Conservation (phyloP, 1,140 invertebrate genomes). For the Euglossa dilemma region DNA sequence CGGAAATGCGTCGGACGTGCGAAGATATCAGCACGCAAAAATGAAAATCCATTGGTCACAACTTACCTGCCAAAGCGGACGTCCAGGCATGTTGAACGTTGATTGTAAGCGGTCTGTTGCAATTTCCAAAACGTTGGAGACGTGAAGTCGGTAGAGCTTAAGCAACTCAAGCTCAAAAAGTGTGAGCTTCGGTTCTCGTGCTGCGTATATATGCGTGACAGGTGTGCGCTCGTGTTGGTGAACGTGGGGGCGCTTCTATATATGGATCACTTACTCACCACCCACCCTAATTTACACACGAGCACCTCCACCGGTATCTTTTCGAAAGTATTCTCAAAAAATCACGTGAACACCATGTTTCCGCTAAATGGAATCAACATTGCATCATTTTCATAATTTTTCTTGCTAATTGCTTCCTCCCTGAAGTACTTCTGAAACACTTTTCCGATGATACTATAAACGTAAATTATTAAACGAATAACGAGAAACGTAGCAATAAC, state of each 20-base stretch:
- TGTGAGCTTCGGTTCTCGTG: conserved; percentile 68
- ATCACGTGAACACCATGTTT: background rate
- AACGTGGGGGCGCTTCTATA: conserved; percentile 75
- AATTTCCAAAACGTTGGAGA: conserved; percentile 29
- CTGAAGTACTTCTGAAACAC: background rate
- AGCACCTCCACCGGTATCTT: conserved; percentile 8
- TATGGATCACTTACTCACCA: conserved; percentile 78
- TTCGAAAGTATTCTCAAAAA: conserved; percentile 1
- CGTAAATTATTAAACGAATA: no score
- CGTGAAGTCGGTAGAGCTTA: conserved; percentile 49
- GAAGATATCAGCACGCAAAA: background rate
- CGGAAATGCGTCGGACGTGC: background rate
- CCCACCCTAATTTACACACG: conserved; percentile 38
- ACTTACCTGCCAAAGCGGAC: conserved; percentile 79
- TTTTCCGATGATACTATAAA: background rate
- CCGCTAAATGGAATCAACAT: background rate
- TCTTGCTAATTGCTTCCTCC: no score
- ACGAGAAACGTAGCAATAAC: background rate
- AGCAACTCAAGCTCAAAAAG: conserved; percentile 76
- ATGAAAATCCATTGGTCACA: background rate
- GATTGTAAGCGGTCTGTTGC: conserved; percentile 29
- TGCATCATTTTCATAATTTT: background rate
- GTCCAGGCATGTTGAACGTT: conserved; percentile 74
- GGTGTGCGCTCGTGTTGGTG: conserved; percentile 72
- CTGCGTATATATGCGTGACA: conserved; percentile 79